Evolutionary conservation across 2,888 invertebrate genomes (phyloP), one percentile per base, ranked within the genome.

Genomic region (Megastigmus dorsalis): DNA sequence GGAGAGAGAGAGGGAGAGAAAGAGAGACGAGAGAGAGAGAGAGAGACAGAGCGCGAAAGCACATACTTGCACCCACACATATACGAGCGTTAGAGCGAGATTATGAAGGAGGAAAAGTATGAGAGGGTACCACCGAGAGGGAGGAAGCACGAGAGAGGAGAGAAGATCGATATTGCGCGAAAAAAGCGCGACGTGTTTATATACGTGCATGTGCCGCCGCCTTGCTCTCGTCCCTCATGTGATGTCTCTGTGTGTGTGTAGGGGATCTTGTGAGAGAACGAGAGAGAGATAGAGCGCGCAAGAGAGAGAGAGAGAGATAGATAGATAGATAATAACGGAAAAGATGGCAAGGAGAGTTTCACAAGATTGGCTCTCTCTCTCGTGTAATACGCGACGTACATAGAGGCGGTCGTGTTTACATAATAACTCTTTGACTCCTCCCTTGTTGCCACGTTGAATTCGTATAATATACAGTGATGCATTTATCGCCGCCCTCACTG

Each of bases 141-240:
- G 43, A 52, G 33, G 20, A 33, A 52, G 36, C 15, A 26, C 4
- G 43, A 26, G 33, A 33, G 52, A 20, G 33, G 28, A 15, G 23
- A 48, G 55, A 10, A 67, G 67, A 73, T 73, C 73, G 73, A 73
- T 73, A 73, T 60, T 67, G 62, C 73, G 59, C 59, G 71, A 57
- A 65, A 57, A 57, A 65, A 45, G 48, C 48, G 41, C 57, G 62
- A 62, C 43, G 68, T 48, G 45, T 67, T 57, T 67, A 60, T 59
- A 30, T 41, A 41, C n/a, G 33, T 26, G 20, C 18, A 30, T 43
- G 50, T 36, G 33, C n/a, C 6, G 20, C 10, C 43, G 54, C 28
- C 23, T 41, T 26, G n/a, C 18, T 13, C 1, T 4, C 33, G n/a
- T 20, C 9, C 63, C 33, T 50, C 36, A 28, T 41, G 54, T 20